phyloP scores from a whole-genome alignment of 2,113 vertebrate genomes.

The Neolamprologus brichardi region DNA sequence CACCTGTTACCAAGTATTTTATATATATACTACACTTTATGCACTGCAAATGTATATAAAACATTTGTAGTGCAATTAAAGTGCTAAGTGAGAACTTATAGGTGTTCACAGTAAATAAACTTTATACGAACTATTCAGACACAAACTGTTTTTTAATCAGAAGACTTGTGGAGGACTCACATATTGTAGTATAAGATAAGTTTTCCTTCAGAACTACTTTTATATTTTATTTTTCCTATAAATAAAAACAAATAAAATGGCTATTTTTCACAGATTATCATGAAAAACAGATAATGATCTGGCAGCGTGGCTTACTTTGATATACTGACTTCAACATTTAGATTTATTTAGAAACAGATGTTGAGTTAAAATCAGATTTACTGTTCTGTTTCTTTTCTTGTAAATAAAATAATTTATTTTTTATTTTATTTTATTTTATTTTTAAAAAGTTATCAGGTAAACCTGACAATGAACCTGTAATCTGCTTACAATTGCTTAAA shows the following conservation, averaged over 20 bases:
- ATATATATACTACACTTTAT: neutral
- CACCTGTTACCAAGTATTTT: neutral
- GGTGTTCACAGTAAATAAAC: neutral
- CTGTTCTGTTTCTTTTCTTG: neutral
- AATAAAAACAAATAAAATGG: neutral
- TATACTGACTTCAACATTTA: neutral
- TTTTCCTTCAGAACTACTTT: neutral
- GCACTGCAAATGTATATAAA: neutral
- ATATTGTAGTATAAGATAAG: neutral
- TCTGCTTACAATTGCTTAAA: neutral
- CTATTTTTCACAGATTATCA: neutral
- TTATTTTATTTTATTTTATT: neutral
- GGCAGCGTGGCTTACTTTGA: neutral
- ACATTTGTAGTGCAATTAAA: neutral
- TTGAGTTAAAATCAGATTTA: accelerated
- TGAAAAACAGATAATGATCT: neutral
- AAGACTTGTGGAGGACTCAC: neutral
- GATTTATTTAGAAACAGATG: neutral
- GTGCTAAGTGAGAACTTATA: neutral
- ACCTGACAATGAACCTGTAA: neutral
- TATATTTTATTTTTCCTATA: neutral
- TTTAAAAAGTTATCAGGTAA: accelerated
- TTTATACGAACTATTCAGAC: neutral
- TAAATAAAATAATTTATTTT: accelerated
- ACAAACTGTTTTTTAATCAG: neutral